These are phyloP conservation scores for Eleutherodactylus coqui DNA, from an alignment of 2,797 vertebrate species.

Conservation along the genomic window DNA sequence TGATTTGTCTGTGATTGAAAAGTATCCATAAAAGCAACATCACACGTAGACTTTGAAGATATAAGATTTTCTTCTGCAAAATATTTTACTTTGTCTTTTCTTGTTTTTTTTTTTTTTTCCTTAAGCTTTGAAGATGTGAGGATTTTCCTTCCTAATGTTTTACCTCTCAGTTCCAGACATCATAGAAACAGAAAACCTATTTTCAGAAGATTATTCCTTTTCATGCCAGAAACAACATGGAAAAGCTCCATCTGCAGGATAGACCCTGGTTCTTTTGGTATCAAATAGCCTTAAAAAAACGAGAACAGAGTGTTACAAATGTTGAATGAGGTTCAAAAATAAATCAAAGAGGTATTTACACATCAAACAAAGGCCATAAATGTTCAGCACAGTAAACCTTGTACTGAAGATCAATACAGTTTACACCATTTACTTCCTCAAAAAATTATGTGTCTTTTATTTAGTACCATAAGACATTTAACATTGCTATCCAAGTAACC, in stretches of 20 bases:
- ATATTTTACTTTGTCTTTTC: slow-evolving; percentile 56
- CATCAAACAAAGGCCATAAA: slow-evolving; percentile 71
- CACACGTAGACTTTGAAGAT: slow-evolving; percentile 56
- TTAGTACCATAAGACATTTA: slow-evolving; percentile 72
- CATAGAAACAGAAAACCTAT: slow-evolving; percentile 44
- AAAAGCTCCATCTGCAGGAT: slow-evolving; percentile 58
- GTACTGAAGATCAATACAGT: slow-evolving; percentile 75
- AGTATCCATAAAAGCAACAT: slow-evolving; percentile 50
- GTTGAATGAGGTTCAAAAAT: slow-evolving; percentile 67
- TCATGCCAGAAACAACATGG: slow-evolving; percentile 63
- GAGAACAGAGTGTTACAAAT: slow-evolving; percentile 66
- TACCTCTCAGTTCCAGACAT: slow-evolving; percentile 61
- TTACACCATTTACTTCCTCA: slow-evolving; percentile 71
- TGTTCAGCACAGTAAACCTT: slow-evolving; percentile 67
- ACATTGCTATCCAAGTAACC: slow-evolving; percentile 70
- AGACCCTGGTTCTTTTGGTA: slow-evolving; percentile 53
- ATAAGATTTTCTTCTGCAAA: slow-evolving; percentile 26
- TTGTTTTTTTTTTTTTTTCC: slow-evolving; percentile 61
- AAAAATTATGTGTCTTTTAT: slow-evolving; percentile 71
- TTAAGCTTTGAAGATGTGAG: slow-evolving; percentile 63
- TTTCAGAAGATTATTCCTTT: slow-evolving; percentile 60
- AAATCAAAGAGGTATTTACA: slow-evolving; percentile 73
- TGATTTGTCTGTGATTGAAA: slow-evolving; percentile 50
- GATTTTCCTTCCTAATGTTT: slow-evolving; percentile 61
- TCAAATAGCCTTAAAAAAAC: slow-evolving; percentile 62